These are phyloP conservation scores for Anguilla obscura DNA, from an alignment of 2,797 vertebrate species.

Conservation along the genomic window DNA sequence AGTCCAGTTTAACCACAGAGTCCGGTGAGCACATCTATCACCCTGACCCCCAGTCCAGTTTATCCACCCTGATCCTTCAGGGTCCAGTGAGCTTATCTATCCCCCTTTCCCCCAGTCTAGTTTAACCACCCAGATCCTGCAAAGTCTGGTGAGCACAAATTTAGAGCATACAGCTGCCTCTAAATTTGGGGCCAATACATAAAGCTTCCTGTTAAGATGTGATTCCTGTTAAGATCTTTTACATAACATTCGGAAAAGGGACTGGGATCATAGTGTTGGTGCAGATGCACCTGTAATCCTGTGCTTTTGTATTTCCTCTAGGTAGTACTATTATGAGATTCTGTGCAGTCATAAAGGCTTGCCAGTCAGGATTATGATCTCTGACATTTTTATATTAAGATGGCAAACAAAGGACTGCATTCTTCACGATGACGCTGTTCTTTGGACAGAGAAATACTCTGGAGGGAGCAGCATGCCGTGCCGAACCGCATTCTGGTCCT, in stretches of 20 bases:
- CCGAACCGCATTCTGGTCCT: background rate
- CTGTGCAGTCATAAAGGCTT: background rate
- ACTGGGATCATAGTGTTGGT: background rate
- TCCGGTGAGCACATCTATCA: slow-evolving; percentile 71
- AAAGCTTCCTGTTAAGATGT: background rate
- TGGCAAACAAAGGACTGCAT: background rate
- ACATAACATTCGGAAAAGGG: background rate
- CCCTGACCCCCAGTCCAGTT: background rate
- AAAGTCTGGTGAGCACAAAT: slow-evolving; percentile 79
- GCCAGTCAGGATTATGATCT: background rate
- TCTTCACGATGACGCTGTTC: background rate
- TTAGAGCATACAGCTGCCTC: too few species aligned
- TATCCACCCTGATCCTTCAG: slow-evolving; percentile 83
- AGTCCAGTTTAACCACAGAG: slow-evolving; percentile 67
- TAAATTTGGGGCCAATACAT: background rate
- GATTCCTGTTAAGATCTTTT: background rate
- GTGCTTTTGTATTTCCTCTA: background rate
- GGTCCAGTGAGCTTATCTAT: slow-evolving; percentile 75
- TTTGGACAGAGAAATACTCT: background rate
- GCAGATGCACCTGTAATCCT: background rate
- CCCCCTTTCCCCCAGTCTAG: background rate
- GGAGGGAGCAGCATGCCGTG: background rate
- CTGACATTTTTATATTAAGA: background rate
- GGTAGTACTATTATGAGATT: background rate
- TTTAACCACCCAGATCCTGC: background rate